phyloP scores from a whole-genome alignment of 2,113 vertebrate species.

The Sisor rabdophorus region DNA sequence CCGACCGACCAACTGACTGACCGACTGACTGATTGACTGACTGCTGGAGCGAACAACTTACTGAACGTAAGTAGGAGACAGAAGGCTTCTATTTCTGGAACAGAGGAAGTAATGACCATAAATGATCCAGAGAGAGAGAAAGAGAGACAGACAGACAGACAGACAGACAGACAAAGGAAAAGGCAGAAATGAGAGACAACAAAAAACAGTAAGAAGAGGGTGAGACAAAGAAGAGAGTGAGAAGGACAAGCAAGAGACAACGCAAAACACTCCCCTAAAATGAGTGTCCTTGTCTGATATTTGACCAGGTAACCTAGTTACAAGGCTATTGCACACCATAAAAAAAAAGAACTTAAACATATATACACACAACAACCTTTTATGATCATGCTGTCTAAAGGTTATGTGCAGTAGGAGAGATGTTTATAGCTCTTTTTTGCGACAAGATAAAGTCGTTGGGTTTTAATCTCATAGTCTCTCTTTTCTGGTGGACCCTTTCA shows the following conservation, averaged over 20 bases:
- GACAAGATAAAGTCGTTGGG: neutral
- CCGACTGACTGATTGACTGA: neutral
- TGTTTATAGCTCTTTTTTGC: neutral
- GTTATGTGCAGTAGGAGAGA: neutral
- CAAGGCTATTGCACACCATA: neutral
- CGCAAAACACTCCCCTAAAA: neutral
- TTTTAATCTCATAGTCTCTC: neutral
- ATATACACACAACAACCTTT: neutral
- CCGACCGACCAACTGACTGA: too few relatives aligned
- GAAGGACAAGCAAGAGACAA: neutral
- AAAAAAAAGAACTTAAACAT: neutral
- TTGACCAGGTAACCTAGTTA: neutral
- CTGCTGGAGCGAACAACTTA: neutral
- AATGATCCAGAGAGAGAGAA: neutral
- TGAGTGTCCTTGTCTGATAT: neutral
- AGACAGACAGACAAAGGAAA: neutral
- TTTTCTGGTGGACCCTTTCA: slow-evolving; percentile 8
- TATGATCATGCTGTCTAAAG: neutral
- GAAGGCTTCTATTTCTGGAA: slow-evolving; percentile 33
- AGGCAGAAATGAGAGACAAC: neutral
- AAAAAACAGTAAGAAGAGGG: neutral
- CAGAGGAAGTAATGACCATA: slow-evolving; percentile 16
- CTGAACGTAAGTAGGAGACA: slow-evolving; percentile 7
- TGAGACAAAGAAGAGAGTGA: neutral
- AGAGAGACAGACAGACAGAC: neutral